These are phyloP conservation scores for Heptranchias perlo DNA, from an alignment of 2,113 vertebrate genomes.

Conservation along the genomic window DNA sequence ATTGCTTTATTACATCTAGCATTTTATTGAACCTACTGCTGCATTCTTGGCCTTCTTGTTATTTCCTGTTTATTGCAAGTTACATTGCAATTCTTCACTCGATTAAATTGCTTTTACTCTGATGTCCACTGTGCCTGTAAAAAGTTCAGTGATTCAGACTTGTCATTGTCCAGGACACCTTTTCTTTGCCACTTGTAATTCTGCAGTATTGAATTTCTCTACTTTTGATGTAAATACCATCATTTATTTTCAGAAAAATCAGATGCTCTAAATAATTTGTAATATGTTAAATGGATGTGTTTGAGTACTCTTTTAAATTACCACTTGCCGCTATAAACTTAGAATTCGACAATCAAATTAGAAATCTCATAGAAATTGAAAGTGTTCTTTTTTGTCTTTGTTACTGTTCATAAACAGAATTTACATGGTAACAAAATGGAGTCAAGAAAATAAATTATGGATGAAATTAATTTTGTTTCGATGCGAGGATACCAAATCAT, in stretches of 20 bases:
- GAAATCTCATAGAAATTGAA: conserved; percentile 9
- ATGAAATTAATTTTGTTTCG: neutral
- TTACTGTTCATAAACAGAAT: neutral
- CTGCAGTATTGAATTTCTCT: neutral
- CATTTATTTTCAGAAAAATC: neutral
- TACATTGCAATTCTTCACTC: neutral
- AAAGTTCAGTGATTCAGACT: neutral
- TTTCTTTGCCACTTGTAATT: neutral
- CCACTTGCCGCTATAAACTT: neutral
- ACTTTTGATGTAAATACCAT: neutral
- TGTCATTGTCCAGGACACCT: neutral
- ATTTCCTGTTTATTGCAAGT: neutral
- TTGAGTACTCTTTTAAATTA: neutral
- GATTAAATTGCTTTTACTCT: neutral
- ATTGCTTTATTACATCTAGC: neutral
- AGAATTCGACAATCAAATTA: neutral
- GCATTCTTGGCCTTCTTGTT: neutral
- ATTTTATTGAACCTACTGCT: neutral
- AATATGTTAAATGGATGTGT: neutral
- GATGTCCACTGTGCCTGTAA: neutral
- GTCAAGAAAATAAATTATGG: neutral
- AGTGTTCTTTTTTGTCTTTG: neutral
- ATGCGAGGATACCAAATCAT: neutral
- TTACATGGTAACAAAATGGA: neutral
- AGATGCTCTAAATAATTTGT: neutral